Conservation (phyloP, 2,113 vertebrate genomes). For the Prionailurus bengalensis region DNA sequence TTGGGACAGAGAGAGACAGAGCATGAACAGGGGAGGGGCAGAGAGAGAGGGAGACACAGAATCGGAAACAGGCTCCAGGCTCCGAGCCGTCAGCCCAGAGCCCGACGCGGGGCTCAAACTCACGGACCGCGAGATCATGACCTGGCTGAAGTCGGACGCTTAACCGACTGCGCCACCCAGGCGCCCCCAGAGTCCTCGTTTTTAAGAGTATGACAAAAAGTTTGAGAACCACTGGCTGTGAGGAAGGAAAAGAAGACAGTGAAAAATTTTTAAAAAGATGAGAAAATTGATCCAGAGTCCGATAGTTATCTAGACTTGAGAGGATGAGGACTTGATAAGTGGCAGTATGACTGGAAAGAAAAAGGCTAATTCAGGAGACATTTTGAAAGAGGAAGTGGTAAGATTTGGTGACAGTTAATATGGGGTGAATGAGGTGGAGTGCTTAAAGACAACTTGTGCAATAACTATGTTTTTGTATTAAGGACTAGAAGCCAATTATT, state of each 20-base stretch:
- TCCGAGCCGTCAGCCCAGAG: no score
- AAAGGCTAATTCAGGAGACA: neutral
- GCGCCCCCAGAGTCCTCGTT: neutral
- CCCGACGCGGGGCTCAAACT: no score
- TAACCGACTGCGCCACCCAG: no score
- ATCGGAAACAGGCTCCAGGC: no score
- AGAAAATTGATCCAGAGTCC: neutral
- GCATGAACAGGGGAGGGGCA: no score
- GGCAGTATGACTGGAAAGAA: neutral
- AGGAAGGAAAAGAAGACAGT: neutral
- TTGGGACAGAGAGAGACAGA: no score
- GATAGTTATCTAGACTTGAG: neutral
- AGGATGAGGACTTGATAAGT: neutral
- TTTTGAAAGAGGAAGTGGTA: neutral
- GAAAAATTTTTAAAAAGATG: neutral
- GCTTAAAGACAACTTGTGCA: neutral
- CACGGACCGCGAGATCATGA: no score
- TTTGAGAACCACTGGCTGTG: conserved; percentile 4
- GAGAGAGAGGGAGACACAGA: no score
- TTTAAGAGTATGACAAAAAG: conserved; percentile 1
- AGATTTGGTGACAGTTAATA: neutral
- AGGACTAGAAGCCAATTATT: neutral
- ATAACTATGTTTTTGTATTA: neutral
- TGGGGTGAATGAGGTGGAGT: neutral
- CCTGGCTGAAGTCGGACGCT: no score